phyloP scores from a whole-genome alignment of 1,140 invertebrate genomes.

The Pseudachorutes palmiensis region DNA sequence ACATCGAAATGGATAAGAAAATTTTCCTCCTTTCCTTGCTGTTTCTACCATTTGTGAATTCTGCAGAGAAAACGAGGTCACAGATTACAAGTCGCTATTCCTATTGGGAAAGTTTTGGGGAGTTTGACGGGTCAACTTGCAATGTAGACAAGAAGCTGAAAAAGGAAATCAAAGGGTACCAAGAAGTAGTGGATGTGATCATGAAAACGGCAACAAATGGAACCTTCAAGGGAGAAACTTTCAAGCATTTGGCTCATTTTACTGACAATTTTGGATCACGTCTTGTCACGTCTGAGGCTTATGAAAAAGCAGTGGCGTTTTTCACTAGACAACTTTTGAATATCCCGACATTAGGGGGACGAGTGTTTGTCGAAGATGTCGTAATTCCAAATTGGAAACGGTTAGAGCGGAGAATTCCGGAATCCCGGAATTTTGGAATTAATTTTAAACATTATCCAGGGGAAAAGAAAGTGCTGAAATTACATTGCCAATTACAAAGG shows the following conservation, averaged over 20 bases:
- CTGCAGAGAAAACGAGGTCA: not conserved
- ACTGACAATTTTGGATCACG: conserved; percentile 64
- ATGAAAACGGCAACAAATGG: conserved; percentile 53
- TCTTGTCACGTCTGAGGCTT: conserved; percentile 52
- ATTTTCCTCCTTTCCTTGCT: not conserved
- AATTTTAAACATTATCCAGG: conserved; percentile 33
- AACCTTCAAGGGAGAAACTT: conserved; percentile 50
- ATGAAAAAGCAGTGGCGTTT: conserved; percentile 65
- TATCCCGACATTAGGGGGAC: conserved; percentile 34
- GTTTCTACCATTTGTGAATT: not conserved
- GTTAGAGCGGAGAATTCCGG: no score
- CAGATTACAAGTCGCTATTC: conserved; percentile 3
- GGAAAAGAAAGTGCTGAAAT: conserved; percentile 43
- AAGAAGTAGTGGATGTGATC: conserved; percentile 42
- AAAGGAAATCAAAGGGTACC: conserved; percentile 12
- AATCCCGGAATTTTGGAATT: not conserved
- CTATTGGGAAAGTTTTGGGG: conserved; percentile 14
- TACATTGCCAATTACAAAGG: conserved; percentile 40
- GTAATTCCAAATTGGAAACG: conserved; percentile 21
- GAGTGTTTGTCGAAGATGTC: conserved; percentile 43
- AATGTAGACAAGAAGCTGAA: conserved; percentile 8
- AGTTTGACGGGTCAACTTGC: conserved; percentile 9
- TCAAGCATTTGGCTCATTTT: conserved; percentile 55
- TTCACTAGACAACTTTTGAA: conserved; percentile 50
- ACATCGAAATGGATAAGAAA: no score